Conservation (phyloP, 2,888 invertebrate species). For the Tanytarsus gracilentus region DNA sequence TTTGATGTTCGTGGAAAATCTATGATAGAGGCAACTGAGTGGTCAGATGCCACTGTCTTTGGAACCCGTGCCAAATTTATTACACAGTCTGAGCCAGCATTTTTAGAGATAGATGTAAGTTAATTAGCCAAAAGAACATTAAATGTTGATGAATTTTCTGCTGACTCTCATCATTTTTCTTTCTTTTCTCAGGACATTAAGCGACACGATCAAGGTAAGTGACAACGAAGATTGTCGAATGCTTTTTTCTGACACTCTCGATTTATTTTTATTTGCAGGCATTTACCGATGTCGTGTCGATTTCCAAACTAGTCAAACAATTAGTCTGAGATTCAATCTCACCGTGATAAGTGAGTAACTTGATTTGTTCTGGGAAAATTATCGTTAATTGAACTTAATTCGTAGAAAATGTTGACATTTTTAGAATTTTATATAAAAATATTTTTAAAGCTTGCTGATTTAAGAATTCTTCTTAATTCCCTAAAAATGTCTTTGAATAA, state of each 20-base stretch:
- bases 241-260: background rate
- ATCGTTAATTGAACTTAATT: too few species aligned
- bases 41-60: slow-evolving; percentile 45
- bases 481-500: too few species aligned
- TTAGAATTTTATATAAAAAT: too few species aligned
- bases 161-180: background rate
- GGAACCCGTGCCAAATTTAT: slow-evolving; percentile 44
- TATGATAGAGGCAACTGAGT: slow-evolving; percentile 44
- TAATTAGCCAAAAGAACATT: slow-evolving; percentile 13
- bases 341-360: slow-evolving; percentile 48
- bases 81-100: slow-evolving; percentile 29
- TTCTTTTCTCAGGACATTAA: slow-evolving; percentile 46
- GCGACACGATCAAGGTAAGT: slow-evolving; percentile 46
- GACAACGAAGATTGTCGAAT: background rate
- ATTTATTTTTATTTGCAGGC: slow-evolving; percentile 2
- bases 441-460: too few species aligned
- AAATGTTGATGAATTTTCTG: background rate
- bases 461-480: too few species aligned
- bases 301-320: slow-evolving; percentile 48
- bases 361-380: too few species aligned
- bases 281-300: slow-evolving; percentile 50
- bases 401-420: too few species aligned
- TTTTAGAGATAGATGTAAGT: slow-evolving; percentile 29
- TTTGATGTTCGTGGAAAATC: slow-evolving; percentile 47
- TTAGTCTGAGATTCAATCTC: slow-evolving; percentile 48